A percentile compares a stretch with the other conserved stretches of the same genome.
Conservation (phyloP, 2,797 vertebrate genomes). For the Okamejei kenojei region DNA sequence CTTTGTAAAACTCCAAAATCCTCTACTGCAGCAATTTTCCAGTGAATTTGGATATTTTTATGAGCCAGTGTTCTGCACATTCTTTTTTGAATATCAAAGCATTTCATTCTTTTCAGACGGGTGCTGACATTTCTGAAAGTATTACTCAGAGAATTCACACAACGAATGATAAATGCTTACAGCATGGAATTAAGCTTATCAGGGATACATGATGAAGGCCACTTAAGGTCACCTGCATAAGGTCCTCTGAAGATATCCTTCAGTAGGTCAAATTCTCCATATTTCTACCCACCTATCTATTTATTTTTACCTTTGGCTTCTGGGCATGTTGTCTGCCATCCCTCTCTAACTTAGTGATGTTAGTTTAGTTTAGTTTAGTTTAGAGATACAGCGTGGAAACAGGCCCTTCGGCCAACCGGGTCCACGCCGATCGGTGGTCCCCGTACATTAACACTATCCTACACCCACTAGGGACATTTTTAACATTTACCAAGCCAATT, state of each 20-base stretch:
- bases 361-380: too few relatives aligned
- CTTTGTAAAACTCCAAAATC: background rate
- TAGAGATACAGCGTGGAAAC: too few relatives aligned
- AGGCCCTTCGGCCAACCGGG: too few relatives aligned
- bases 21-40: background rate
- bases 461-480: too few relatives aligned
- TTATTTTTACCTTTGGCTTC: background rate
- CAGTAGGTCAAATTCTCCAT: background rate
- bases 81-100: background rate
- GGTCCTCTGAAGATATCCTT: background rate
- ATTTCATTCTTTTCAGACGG: background rate
- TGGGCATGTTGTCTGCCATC: background rate
- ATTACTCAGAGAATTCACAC: background rate
- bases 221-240: too few relatives aligned
- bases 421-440: too few relatives aligned
- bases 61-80: background rate
- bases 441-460: too few relatives aligned
- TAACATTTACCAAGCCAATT: too few relatives aligned
- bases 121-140: background rate
- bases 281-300: background rate
- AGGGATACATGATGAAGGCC: too few relatives aligned
- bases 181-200: too few relatives aligned
- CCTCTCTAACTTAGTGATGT: background rate
- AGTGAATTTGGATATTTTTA: background rate
- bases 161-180: too few relatives aligned